Conservation (phyloP, 2,797 vertebrate genomes). For the Takifugu rubripes region DNA sequence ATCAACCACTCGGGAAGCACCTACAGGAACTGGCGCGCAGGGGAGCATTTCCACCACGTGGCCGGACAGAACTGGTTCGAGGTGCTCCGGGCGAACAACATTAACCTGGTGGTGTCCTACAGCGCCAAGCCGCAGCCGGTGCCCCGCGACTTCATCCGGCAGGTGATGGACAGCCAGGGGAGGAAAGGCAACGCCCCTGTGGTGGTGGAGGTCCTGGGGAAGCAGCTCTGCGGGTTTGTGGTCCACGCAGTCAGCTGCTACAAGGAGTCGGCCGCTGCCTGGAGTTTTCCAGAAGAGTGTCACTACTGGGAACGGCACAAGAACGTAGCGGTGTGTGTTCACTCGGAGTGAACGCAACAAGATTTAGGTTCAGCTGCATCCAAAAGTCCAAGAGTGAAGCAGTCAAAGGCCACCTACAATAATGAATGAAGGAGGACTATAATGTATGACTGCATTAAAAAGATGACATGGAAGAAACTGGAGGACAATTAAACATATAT, state of each 20-base stretch:
- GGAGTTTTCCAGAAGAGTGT: conserved; percentile 76
- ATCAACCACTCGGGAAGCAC: conserved; percentile 70
- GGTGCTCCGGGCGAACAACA: conserved; percentile 67
- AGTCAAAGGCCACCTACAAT: too few relatives aligned
- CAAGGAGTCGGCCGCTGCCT: conserved; percentile 71
- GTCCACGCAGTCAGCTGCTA: conserved; percentile 75
- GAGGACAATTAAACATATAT: too few relatives aligned
- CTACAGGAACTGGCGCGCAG: conserved; percentile 71
- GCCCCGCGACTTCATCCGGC: conserved; percentile 56
- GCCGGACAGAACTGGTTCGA: conserved; percentile 72
- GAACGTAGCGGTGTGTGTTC: conserved; percentile 74
- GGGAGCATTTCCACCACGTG: conserved; percentile 74
- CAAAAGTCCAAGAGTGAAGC: too few relatives aligned
- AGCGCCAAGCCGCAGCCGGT: conserved; percentile 64
- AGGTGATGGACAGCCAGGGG: conserved; percentile 66
- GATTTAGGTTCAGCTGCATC: too few relatives aligned
- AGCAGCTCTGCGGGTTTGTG: conserved; percentile 71
- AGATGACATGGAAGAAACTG: too few relatives aligned
- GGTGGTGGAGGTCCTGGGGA: conserved; percentile 69
- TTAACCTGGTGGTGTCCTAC: conserved; percentile 76
- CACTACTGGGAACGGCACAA: conserved; percentile 81
- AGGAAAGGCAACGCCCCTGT: conserved; percentile 65
- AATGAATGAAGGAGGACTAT: too few relatives aligned
- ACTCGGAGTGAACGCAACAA: conserved; percentile 57
- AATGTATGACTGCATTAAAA: too few relatives aligned